A percentile compares a stretch with the other conserved stretches of the same genome.
These are phyloP conservation scores for Orthosia cruda DNA, from an alignment of 2,888 invertebrate species.

Conservation along the genomic window DNA sequence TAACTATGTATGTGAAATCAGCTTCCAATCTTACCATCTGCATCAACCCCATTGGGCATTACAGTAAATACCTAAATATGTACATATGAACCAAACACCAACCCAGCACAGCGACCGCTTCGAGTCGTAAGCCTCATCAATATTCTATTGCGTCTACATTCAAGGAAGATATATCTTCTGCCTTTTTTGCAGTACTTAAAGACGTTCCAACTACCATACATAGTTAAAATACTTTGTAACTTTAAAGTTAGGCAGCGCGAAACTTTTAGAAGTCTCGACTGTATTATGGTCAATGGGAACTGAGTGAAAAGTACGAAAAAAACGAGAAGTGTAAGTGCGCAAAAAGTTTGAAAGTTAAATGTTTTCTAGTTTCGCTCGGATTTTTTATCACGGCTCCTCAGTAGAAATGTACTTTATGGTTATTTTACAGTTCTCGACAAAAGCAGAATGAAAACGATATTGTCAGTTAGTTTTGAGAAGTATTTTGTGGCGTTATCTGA, in stretches of 20 bases:
- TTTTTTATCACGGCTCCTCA: constrained; percentile 76
- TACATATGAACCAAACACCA: constrained; percentile 61
- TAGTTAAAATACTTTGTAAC: constrained; percentile 79
- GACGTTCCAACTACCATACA: constrained; percentile 67
- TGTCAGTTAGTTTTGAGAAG: constrained; percentile 64
- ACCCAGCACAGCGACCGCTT: constrained; percentile 39
- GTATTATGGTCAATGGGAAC: constrained; percentile 82
- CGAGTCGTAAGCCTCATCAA: constrained; percentile 67
- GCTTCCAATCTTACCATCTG: constrained; percentile 17
- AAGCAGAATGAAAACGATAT: constrained; percentile 71
- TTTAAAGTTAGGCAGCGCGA: no score
- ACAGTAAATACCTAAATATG: constrained; percentile 67
- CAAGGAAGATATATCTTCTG: constrained; percentile 60
- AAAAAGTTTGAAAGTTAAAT: constrained; percentile 82
- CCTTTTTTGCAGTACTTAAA: constrained; percentile 68
- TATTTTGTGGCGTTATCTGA: constrained; percentile 51
- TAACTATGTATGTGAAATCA: not conserved
- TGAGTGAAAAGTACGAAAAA: constrained; percentile 77
- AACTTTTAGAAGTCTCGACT: no score
- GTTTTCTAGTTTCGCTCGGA: constrained; percentile 77
- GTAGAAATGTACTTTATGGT: constrained; percentile 69
- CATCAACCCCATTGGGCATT: constrained; percentile 49
- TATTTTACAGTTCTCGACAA: constrained; percentile 74
- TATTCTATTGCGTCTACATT: constrained; percentile 68
- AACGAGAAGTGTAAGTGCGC: constrained; percentile 73